These are phyloP conservation scores for Strigamia crassipes DNA, from an alignment of 2,888 invertebrate genomes.

Conservation along the genomic window DNA sequence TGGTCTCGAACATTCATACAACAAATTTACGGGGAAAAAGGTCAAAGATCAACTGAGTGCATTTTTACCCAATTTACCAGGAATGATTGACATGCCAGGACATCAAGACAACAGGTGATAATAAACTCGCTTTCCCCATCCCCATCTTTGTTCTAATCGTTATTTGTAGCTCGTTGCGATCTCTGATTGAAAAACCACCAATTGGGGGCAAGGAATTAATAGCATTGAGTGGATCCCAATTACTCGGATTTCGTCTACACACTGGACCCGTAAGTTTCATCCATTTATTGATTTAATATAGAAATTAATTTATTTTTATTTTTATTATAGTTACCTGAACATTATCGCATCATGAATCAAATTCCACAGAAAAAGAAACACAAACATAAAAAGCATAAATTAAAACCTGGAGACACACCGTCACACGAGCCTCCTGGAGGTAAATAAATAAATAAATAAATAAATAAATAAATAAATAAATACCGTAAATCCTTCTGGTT, in stretches of 20 bases:
- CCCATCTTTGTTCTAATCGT: not conserved
- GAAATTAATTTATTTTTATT: no score
- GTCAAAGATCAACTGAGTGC: constrained; percentile 92
- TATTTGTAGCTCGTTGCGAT: constrained; percentile 81
- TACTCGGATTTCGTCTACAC: constrained; percentile 91
- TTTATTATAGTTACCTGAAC: constrained; percentile 76
- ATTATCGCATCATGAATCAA: constrained; percentile 89
- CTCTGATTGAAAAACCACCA: constrained; percentile 89
- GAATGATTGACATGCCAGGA: constrained; percentile 91
- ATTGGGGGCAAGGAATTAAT: constrained; percentile 72
- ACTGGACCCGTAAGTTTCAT: constrained; percentile 77
- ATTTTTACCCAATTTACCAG: constrained; percentile 91
- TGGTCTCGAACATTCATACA: constrained; percentile 95
- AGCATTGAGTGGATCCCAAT: constrained; percentile 81
- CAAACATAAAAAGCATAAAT: constrained; percentile 88
- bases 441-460: constrained; percentile 13
- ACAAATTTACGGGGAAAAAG: constrained; percentile 96
- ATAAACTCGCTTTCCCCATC: not conserved
- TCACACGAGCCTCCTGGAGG: constrained; percentile 53
- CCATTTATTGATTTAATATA: no score
- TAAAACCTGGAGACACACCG: constrained; percentile 54
- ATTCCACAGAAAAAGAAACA: constrained; percentile 91
- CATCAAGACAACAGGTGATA: constrained; percentile 69
- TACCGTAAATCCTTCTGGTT: no score
- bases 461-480: no score